A percentile compares a stretch with the other conserved stretches of the same genome.
Conservation (phyloP, 2,113 vertebrate species). For the Rhynchopsitta pachyrhyncha region DNA sequence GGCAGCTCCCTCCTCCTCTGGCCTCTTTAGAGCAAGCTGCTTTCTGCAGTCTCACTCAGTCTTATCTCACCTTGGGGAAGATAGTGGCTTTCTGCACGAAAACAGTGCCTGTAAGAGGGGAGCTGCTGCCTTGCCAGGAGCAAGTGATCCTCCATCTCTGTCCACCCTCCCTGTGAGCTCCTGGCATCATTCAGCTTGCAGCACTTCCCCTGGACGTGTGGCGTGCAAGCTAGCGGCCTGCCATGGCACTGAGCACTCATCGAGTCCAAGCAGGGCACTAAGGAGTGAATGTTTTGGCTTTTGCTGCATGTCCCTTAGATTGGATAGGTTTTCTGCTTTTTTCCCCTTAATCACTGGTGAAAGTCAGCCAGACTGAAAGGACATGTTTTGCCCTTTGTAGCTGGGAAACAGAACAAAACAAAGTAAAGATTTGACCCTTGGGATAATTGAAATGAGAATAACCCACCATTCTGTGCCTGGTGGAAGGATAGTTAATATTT, state of each 20-base stretch:
- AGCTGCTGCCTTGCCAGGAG: background rate
- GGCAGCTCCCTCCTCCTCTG: background rate
- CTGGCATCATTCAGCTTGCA: background rate
- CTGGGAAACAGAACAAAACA: conserved; percentile 61
- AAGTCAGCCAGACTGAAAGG: conserved; percentile 55
- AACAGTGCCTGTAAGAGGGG: background rate
- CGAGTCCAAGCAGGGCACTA: background rate
- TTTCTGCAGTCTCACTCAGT: background rate
- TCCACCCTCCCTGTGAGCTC: background rate
- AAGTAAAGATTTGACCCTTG: conserved; percentile 32
- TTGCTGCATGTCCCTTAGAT: background rate
- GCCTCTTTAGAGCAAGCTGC: background rate
- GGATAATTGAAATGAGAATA: conserved; percentile 27
- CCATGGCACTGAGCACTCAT: background rate
- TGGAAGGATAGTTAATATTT: conserved; percentile 19
- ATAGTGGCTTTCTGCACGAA: background rate
- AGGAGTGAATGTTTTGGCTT: background rate
- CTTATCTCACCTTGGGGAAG: background rate
- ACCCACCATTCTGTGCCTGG: conserved; percentile 13
- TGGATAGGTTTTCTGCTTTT: conserved; percentile 6
- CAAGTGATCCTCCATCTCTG: background rate
- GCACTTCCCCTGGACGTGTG: background rate
- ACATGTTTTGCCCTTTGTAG: conserved; percentile 47
- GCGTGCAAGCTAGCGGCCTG: background rate
- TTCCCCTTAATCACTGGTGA: background rate